Base-by-base conservation (phyloP, 2,888 invertebrate genomes). In the Eupithecia abbreviata region DNA sequence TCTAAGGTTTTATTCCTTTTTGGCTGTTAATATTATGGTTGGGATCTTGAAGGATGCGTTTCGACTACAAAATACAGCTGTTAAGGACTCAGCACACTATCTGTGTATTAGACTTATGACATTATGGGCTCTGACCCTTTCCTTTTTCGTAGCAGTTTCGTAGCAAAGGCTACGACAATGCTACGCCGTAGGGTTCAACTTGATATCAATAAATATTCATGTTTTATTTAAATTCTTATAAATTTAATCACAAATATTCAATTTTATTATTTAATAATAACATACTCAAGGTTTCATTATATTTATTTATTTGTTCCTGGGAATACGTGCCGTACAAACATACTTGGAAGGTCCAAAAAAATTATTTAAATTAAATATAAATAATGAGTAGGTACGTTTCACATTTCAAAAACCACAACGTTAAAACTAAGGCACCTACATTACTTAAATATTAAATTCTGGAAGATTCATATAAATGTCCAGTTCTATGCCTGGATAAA, bases 141-240 rank as follows among this genome's bases (percentile, higher is more conserved):
- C 6, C 6, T 42, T 7, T 5, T 66, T 15, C 15, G 42, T 13
- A 41, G 66, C 42, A 15, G 15, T 7, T 6, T 66, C 66, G 66
- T 66, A 66, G 66, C 66, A 15, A 42, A 3, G 2, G 45, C 73
- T 67, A 67, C 73, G 65, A 49, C 15, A 12, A 0, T 79, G 81
- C 81, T 80, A 82, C 82, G 80, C 77, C 79, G 82, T 81, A 81
- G 79, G 55, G 7, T 55, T 55, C 5, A n/a, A n/a, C 55, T 7
- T n/a, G 55, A n/a, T n/a, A 49, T 13, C 49, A 49, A 4, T 13
- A 30, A 30, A 30, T 30, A 30, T 30, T 30, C 30, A 30, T 30
- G 1, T 30, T 30, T 30, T 1, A 30, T 30, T 30, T 30, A 1
- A 30, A 30, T 30, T 30, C 0, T 30, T 30, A 1, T 30, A 30